Evolutionary conservation across 2,113 vertebrate genomes (phyloP).

Genomic region (Ammodytes marinus): DNA sequence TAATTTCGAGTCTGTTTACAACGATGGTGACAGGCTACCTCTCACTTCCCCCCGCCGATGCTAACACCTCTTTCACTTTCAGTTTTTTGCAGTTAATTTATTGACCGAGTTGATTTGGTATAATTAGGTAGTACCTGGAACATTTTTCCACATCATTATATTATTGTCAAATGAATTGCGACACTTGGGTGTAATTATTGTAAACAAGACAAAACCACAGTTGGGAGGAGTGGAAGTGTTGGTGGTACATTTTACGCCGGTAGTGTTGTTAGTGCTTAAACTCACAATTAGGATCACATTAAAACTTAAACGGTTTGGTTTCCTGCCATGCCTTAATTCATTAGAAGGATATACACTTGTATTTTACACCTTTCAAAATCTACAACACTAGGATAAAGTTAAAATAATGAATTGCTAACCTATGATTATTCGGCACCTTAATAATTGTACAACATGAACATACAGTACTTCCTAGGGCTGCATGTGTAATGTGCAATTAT

Average conservation of each 20-base stretch:
- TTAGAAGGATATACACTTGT: neutral
- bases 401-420: no score
- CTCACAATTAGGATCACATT: neutral
- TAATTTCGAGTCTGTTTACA: slow-evolving; percentile 28
- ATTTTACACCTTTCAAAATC: neutral
- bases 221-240: neutral
- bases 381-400: neutral
- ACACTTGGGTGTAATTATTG: slow-evolving; percentile 38
- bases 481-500: no score
- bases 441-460: no score
- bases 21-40: slow-evolving; percentile 14
- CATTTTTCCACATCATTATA: slow-evolving; percentile 28
- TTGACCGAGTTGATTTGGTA: slow-evolving; percentile 6
- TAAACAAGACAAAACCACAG: slow-evolving; percentile 24
- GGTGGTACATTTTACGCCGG: neutral
- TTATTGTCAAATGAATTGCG: slow-evolving; percentile 34
- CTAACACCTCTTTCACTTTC: neutral
- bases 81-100: neutral
- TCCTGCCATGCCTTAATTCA: neutral
- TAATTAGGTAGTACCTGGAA: slow-evolving; percentile 23
- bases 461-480: no score
- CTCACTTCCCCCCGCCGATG: neutral
- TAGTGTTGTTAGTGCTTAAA: neutral
- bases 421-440: no score
- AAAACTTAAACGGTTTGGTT: neutral